A percentile compares a stretch with the other conserved stretches of the same genome.
Conservation (phyloP, 92 coral and sea anemone genomes). For the Montipora capitata region DNA sequence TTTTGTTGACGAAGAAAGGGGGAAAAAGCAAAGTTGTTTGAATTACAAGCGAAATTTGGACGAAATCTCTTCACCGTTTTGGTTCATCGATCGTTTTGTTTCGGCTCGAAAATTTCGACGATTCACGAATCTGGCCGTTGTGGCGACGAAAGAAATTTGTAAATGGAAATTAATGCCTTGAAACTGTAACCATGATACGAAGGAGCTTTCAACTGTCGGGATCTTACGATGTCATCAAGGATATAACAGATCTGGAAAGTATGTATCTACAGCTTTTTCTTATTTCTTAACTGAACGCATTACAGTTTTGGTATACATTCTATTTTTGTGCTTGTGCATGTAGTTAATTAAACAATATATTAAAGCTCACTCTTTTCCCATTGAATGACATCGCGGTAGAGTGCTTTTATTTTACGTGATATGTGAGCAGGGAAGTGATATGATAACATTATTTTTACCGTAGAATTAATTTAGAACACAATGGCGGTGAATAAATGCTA, state of each 20-base stretch:
- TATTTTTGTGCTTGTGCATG: not conserved
- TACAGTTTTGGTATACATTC: not conserved
- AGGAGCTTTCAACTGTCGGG: constrained; percentile 99
- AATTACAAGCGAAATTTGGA: not conserved
- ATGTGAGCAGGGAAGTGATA: not conserved
- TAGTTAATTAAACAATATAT: too few species aligned
- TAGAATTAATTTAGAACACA: constrained; percentile 36
- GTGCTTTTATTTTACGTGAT: constrained; percentile 7
- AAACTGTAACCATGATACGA: constrained; percentile 82
- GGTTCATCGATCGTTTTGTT: not conserved
- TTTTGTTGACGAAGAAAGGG: not conserved
- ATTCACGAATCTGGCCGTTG: constrained; percentile 23
- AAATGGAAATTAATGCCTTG: not conserved
- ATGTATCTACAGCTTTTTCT: constrained; percentile 19
- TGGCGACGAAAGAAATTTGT: constrained; percentile 5
- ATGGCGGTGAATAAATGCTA: constrained; percentile 20
- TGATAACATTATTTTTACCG: constrained; percentile 36
- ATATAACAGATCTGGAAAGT: constrained; percentile 86
- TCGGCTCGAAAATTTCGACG: not conserved
- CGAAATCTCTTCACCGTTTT: not conserved
- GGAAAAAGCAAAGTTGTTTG: not conserved
- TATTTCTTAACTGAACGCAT: not conserved
- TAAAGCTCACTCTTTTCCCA: too few species aligned
- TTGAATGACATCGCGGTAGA: not conserved
- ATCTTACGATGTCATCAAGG: constrained; percentile 97